These are phyloP conservation scores for Yasuhikotakia modesta DNA, from an alignment of 2,797 vertebrate genomes.

Conservation along the genomic window DNA sequence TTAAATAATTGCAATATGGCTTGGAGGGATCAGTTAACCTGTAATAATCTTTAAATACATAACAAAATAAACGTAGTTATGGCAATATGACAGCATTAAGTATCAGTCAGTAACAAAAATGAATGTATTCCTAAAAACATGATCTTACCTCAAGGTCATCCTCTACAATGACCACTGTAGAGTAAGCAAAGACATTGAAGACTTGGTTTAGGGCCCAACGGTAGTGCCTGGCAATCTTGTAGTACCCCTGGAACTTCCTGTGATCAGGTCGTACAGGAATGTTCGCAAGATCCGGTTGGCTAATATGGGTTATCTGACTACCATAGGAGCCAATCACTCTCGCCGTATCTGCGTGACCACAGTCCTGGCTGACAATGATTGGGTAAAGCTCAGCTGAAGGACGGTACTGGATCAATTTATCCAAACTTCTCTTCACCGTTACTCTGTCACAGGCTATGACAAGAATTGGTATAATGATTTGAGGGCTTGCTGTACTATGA, in stretches of 20 bases:
- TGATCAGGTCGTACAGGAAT: conserved; percentile 86
- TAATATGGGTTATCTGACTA: conserved; percentile 80
- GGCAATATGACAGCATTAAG: background rate
- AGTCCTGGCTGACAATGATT: conserved; percentile 94
- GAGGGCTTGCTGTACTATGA: conserved; percentile 47
- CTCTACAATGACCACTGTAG: conserved; percentile 90
- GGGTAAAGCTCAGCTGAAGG: conserved; percentile 83
- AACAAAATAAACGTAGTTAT: background rate
- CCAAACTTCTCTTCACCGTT: conserved; percentile 88
- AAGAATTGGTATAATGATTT: conserved; percentile 82
- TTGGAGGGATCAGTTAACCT: too few relatives aligned
- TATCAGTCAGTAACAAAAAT: conserved; percentile 3
- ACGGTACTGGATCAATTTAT: conserved; percentile 86
- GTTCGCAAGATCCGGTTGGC: conserved; percentile 83
- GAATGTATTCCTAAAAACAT: background rate
- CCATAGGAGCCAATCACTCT: conserved; percentile 87
- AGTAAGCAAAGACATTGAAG: conserved; percentile 80
- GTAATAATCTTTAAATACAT: background rate
- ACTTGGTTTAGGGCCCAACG: conserved; percentile 92
- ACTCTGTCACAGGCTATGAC: conserved; percentile 94
- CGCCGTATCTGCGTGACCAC: conserved; percentile 88
- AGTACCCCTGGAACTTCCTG: conserved; percentile 94
- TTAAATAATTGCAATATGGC: too few relatives aligned
- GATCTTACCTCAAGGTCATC: conserved; percentile 88
- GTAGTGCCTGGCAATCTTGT: conserved; percentile 90